phyloP scores from a whole-genome alignment of 2,888 invertebrate genomes.

The Oasisia sp. region DNA sequence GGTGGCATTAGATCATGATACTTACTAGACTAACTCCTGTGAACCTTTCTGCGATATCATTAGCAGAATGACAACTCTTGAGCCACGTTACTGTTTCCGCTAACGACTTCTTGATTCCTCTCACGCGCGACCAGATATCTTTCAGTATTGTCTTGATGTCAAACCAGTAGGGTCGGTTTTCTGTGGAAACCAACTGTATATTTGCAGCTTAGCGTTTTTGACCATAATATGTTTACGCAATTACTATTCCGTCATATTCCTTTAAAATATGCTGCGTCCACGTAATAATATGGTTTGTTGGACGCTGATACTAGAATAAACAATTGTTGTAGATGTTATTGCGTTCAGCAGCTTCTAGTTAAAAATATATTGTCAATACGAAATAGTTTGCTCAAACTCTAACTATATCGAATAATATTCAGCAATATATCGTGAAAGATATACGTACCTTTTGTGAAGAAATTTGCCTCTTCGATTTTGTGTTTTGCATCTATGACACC shows the following conservation, averaged over 20 bases:
- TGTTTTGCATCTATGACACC: constrained; percentile 23
- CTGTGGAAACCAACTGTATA: not conserved
- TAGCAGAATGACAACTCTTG: not conserved
- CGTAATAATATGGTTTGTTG: too few relatives aligned
- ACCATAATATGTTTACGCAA: not conserved
- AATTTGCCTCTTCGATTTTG: constrained; percentile 24
- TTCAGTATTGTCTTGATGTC: constrained; percentile 2
- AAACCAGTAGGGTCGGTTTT: constrained; percentile 28
- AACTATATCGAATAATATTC: too few relatives aligned
- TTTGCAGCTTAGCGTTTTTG: not conserved
- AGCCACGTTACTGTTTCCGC: constrained; percentile 21
- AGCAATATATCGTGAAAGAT: too few relatives aligned
- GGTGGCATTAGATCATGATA: not conserved
- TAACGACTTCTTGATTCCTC: not conserved
- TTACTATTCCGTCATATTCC: too few relatives aligned
- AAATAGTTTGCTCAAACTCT: too few relatives aligned
- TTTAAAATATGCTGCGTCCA: too few relatives aligned
- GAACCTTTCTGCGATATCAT: not conserved
- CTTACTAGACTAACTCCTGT: constrained; percentile 21
- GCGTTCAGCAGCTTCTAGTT: too few relatives aligned
- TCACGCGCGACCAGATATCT: constrained; percentile 19
- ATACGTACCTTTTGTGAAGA: constrained; percentile 28
- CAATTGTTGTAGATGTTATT: too few relatives aligned
- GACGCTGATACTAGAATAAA: too few relatives aligned
- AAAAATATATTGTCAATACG: too few relatives aligned